These are phyloP conservation scores for Xestia c-nigrum DNA, from an alignment of 2,888 invertebrate species.

Conservation along the genomic window DNA sequence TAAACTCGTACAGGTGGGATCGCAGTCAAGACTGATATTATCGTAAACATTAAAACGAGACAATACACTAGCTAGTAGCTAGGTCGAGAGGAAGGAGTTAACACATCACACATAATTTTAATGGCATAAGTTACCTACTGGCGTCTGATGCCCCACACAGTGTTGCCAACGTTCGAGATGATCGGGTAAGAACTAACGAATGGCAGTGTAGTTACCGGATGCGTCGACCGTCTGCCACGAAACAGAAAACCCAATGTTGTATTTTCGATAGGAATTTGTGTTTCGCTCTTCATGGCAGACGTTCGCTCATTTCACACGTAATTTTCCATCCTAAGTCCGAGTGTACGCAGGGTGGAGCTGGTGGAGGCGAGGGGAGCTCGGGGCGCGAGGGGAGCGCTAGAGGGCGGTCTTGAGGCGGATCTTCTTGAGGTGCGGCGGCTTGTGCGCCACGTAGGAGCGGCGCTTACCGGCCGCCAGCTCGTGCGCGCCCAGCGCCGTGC, in stretches of 20 bases:
- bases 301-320: slow-evolving; percentile 12
- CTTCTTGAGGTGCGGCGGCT: slow-evolving; percentile 84
- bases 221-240: slow-evolving; percentile 22
- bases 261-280: slow-evolving; percentile 1
- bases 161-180: slow-evolving; percentile 14
- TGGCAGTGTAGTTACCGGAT: slow-evolving; percentile 44
- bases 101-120: slow-evolving; percentile 61
- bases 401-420: slow-evolving; percentile 84
- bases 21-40: slow-evolving; percentile 57
- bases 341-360: not conserved
- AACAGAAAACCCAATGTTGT: slow-evolving; percentile 5
- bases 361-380: not conserved
- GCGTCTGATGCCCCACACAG: slow-evolving; percentile 37
- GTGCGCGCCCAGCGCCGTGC: slow-evolving; percentile 68
- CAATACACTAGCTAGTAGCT: slow-evolving; percentile 49
- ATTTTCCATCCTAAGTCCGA: not conserved
- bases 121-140: slow-evolving; percentile 67
- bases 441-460: slow-evolving; percentile 77
- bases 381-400: slow-evolving; percentile 74
- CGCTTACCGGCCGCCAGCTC: slow-evolving; percentile 73
- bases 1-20: slow-evolving; percentile 60
- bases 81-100: slow-evolving; percentile 42
- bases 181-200: slow-evolving; percentile 2
- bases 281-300: slow-evolving; percentile 15
- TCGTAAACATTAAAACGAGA: slow-evolving; percentile 57